Conservation (phyloP, 2,113 vertebrate genomes). For the Bothrops jararaca region DNA sequence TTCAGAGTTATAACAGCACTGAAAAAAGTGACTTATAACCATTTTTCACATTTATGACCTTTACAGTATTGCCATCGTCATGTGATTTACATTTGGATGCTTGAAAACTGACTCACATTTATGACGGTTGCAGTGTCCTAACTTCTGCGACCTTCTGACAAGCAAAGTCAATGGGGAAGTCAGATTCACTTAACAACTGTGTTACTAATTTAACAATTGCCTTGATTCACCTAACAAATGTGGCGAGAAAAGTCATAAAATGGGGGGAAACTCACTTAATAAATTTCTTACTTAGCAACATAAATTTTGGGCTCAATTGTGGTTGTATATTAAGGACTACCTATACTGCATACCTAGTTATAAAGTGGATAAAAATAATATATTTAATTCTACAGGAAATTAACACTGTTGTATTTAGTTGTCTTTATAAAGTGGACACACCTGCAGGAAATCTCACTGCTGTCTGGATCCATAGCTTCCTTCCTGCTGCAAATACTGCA, state of each 20-base stretch:
- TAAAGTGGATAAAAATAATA: conserved; percentile 36
- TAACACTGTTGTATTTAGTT: conserved; percentile 28
- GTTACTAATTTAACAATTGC: neutral
- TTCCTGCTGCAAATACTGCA: neutral
- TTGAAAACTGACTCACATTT: neutral
- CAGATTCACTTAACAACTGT: neutral
- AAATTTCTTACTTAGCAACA: neutral
- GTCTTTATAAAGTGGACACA: conserved; percentile 25
- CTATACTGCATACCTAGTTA: conserved; percentile 38
- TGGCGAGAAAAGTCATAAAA: neutral
- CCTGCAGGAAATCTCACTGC: conserved; percentile 15
- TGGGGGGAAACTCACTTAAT: neutral
- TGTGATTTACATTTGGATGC: neutral
- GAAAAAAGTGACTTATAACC: neutral
- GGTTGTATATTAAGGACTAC: neutral
- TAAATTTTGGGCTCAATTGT: neutral
- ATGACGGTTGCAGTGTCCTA: neutral
- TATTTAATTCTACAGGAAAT: conserved; percentile 16
- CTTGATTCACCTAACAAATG: neutral
- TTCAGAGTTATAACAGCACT: neutral
- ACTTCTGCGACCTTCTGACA: neutral
- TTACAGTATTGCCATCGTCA: neutral
- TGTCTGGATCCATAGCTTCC: conserved; percentile 29
- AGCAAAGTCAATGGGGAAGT: neutral
- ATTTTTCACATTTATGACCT: neutral